Evolutionary conservation across 2,113 vertebrate species (phyloP).

Genomic region (Oncorhynchus mykiss): DNA sequence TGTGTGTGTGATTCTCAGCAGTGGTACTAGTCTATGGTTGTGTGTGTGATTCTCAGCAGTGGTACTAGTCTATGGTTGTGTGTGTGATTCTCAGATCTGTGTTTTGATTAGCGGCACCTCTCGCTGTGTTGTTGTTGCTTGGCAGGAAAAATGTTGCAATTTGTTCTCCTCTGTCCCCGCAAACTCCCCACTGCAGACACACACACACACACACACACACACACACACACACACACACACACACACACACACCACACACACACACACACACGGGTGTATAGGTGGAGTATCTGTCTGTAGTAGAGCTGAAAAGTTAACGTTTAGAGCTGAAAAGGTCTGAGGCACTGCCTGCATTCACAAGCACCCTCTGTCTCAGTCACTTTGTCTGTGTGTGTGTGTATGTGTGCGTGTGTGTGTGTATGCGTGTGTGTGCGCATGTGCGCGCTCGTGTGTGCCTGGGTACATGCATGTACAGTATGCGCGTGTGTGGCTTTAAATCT

Average conservation of each 20-base stretch:
- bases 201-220: background rate
- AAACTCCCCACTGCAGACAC: background rate
- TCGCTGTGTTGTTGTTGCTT: background rate
- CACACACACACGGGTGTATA: background rate
- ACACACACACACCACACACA: background rate
- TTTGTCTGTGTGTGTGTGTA: background rate
- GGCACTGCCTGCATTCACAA: conserved; percentile 39
- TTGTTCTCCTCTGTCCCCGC: background rate
- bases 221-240: background rate
- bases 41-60: background rate
- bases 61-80: background rate
- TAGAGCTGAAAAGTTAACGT: conserved; percentile 4
- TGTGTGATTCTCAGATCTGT: conserved; percentile 2
- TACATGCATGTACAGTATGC: background rate
- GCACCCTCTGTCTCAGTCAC: conserved; percentile 6
- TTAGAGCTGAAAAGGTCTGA: conserved; percentile 39
- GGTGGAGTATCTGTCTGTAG: background rate
- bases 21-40: background rate
- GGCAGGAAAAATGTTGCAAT: conserved; percentile 9
- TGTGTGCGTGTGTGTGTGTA: background rate
- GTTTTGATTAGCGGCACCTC: conserved; percentile 16
- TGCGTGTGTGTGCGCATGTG: background rate
- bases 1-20: background rate
- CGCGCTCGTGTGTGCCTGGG: background rate
- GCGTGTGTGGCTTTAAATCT: background rate